Evolutionary conservation across 2,797 vertebrate genomes (phyloP).

Genomic region (Melanotaenia nigrans): DNA sequence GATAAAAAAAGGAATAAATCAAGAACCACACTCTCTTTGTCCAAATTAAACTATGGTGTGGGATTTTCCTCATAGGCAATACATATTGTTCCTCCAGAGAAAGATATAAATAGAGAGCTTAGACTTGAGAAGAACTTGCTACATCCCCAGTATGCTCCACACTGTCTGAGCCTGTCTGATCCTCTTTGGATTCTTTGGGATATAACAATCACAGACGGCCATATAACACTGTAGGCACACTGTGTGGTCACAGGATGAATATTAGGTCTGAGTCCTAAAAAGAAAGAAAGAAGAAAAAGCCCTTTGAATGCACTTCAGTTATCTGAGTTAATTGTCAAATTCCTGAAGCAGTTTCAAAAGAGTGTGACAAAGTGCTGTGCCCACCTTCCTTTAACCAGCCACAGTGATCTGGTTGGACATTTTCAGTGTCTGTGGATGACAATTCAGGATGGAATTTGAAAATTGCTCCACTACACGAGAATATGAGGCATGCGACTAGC

Average conservation of each 20-base stretch:
- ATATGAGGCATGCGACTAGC: not conserved
- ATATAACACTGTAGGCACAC: not conserved
- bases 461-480: not conserved
- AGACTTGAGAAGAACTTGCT: slow-evolving; percentile 10
- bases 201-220: slow-evolving; percentile 1
- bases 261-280: not conserved
- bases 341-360: not conserved
- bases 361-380: not conserved
- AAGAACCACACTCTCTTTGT: not conserved
- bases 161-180: slow-evolving; percentile 6
- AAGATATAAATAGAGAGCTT: slow-evolving; percentile 18
- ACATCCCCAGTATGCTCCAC: slow-evolving; percentile 15
- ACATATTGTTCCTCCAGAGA: slow-evolving; percentile 31
- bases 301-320: not conserved
- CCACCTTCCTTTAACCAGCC: not conserved
- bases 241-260: slow-evolving; percentile 2
- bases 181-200: slow-evolving; percentile 12
- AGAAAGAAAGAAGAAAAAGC: slow-evolving; percentile 3
- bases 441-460: slow-evolving; percentile 8
- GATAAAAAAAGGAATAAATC: not conserved
- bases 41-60: not conserved
- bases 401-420: not conserved
- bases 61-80: slow-evolving; percentile 6
- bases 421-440: not conserved
- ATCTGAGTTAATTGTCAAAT: not conserved